Base-by-base conservation (phyloP, 2,888 invertebrate species). In the Cactoblastis cactorum region DNA sequence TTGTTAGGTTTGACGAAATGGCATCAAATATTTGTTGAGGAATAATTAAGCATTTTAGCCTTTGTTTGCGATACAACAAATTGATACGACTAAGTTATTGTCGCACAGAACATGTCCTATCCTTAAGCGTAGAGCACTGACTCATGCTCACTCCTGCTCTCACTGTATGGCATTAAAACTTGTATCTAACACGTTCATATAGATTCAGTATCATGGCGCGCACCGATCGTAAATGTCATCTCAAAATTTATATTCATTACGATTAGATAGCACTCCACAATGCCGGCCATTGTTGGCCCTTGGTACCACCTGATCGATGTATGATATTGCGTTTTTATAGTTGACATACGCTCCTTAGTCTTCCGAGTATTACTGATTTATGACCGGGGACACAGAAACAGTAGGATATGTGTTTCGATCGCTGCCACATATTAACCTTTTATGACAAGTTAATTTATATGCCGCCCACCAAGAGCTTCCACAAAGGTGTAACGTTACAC, bases 171-270 rank as follows among this genome's bases (percentile, higher is more conserved):
- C 70, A 77, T 81, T 76, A 74, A 80, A 77, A 75, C 72, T 63
- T 72, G 69, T 68, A 74, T 79, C 81, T 77, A 77, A 82, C 78
- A 76, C 75, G 77, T 80, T 75, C 80, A 80, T 80, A 78, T 79
- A 75, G 80, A 82, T 77, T 77, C 79, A 72, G 79, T 85, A 84
- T 83, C 85, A 83, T 77, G 78, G 80, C 73, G 83, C 74, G 82
- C 74, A 74, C 69, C 77, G 83, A 83, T 87, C 88, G 85, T 89
- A 86, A 88, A 89, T 85, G 88, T 88, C 88, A 86, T 86, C 83
- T 80, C 82, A 84, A 87, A 87, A 89, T 89, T 88, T 89, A 89
- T 89, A 87, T 88, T 86, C 84, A 88, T 85, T 83, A 86, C 88
- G 87, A 86, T 87, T 87, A 87, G 88, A 88, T 87, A 87, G 80